phyloP scores from a whole-genome alignment of 2,888 invertebrate genomes.

The Melolontha melolontha region DNA sequence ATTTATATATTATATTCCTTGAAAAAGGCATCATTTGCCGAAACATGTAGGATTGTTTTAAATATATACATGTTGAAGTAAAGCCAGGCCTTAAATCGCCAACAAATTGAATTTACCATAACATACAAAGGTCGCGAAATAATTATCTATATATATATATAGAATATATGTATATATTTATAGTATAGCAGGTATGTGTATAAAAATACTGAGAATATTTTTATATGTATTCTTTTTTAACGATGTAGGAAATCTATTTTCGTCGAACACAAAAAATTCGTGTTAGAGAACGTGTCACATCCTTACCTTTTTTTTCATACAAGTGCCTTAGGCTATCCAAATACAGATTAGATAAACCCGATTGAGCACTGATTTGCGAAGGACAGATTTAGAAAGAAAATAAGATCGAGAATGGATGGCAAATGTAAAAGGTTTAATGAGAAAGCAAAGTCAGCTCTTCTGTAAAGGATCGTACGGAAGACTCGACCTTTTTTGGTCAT shows the following conservation, averaged over 20 bases:
- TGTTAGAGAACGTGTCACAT: constrained; percentile 12
- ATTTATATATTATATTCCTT: no score
- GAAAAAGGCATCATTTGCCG: no score
- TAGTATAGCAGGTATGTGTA: no score
- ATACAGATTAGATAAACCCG: constrained; percentile 29
- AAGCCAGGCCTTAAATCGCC: no score
- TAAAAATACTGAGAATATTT: no score
- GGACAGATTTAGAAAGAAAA: constrained; percentile 26
- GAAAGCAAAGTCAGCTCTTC: constrained; percentile 26
- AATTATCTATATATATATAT: no score
- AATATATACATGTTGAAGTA: no score
- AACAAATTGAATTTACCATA: no score
- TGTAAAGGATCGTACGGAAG: constrained; percentile 3
- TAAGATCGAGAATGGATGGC: constrained; percentile 25
- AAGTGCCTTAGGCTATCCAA: constrained; percentile 27
- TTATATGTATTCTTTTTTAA: no score
- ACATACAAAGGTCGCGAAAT: no score
- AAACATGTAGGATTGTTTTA: no score
- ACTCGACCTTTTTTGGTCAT: constrained; percentile 6
- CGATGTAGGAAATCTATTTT: constrained; percentile 8
- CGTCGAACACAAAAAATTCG: constrained; percentile 1
- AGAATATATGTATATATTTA: no score
- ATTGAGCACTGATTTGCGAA: constrained; percentile 34
- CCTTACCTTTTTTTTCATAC: constrained; percentile 11
- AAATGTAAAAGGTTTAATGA: constrained; percentile 33